These are phyloP conservation scores for Megalops atlanticus DNA, from an alignment of 2,113 vertebrate species.

Conservation along the genomic window DNA sequence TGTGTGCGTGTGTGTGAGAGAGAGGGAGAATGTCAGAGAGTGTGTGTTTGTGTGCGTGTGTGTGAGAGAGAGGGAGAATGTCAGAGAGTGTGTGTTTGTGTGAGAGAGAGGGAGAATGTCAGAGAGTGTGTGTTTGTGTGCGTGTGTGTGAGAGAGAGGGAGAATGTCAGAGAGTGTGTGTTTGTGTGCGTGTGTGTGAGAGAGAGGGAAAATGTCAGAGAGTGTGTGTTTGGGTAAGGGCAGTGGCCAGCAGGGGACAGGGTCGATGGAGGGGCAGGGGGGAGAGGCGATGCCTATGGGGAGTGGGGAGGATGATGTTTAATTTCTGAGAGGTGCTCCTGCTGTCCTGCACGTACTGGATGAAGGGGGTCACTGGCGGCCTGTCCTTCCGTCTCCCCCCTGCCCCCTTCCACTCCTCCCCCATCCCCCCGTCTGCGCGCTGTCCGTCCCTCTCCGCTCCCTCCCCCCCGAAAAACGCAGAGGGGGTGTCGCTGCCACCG, in stretches of 20 bases:
- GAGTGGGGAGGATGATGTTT: conserved; percentile 61
- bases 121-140: no score
- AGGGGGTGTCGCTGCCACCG: no score
- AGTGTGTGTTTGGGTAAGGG: conserved; percentile 63
- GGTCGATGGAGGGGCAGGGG: conserved; percentile 64
- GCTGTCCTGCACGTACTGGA: conserved; percentile 60
- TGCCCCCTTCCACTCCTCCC: neutral
- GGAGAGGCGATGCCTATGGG: conserved; percentile 49
- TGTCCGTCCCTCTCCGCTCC: conserved; percentile 9
- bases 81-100: no score
- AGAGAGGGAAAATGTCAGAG: conserved; percentile 32
- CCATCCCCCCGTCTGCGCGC: conserved; percentile 7
- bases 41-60: no score
- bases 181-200: conserved; percentile 30
- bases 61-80: no score
- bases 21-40: no score
- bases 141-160: conserved; percentile 33
- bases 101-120: no score
- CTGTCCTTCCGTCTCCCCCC: neutral
- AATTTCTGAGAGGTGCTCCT: conserved; percentile 62
- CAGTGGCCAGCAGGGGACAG: conserved; percentile 70
- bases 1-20: no score
- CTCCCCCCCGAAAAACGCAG: no score
- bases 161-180: no score
- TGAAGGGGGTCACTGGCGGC: conserved; percentile 37